Evolutionary conservation across 2,797 vertebrate genomes (phyloP).

Genomic region (Muscicapa striata): DNA sequence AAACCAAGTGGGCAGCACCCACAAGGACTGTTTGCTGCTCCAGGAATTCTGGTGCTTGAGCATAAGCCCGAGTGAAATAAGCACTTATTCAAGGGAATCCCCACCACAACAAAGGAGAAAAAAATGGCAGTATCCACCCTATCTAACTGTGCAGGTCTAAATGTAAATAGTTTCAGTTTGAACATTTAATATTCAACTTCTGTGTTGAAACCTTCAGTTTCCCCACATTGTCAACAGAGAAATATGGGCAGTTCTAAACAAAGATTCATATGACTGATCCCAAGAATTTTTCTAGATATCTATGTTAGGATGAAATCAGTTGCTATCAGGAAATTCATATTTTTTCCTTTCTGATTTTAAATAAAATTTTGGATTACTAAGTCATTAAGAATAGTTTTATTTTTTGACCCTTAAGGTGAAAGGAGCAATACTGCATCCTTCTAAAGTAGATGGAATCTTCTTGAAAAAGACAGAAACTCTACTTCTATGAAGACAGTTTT

Average conservation of each 20-base stretch:
- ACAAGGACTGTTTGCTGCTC: background rate
- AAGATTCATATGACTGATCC: background rate
- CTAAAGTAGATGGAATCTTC: background rate
- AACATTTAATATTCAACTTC: background rate
- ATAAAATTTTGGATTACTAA: background rate
- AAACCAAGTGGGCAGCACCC: accelerated
- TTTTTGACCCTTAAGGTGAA: background rate
- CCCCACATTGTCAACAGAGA: background rate
- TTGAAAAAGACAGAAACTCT: background rate
- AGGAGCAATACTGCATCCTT: background rate
- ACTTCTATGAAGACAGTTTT: background rate
- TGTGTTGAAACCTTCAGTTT: background rate
- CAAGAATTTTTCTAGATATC: background rate
- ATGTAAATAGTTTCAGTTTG: background rate
- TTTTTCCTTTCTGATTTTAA: background rate
- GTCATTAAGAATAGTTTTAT: background rate
- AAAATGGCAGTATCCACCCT: background rate
- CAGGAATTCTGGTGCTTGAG: background rate
- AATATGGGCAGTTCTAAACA: background rate
- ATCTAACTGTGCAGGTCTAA: background rate
- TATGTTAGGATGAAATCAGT: accelerated
- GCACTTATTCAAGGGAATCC: background rate
- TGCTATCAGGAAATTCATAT: background rate
- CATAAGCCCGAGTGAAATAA: background rate
- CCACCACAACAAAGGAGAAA: background rate